Base-by-base conservation (phyloP, 2,888 invertebrate genomes). In the Gasteruption jaculator region DNA sequence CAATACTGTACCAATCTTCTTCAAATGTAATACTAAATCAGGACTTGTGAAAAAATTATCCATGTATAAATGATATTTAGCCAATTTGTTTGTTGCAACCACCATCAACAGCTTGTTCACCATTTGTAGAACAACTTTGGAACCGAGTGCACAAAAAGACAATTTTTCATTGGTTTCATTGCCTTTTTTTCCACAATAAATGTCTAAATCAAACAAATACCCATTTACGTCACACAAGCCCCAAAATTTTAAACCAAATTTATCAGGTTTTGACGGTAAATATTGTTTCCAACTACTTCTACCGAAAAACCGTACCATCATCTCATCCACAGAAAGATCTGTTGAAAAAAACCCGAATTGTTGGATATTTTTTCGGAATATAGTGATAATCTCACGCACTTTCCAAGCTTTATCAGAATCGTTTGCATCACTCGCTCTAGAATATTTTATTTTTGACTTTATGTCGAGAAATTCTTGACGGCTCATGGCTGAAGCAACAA, bases 171-270 rank as follows among this genome's bases (percentile, higher is more conserved):
- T 5, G 24, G 29, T 15, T 30, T 19, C 18, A 5, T 32, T 19
- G 16, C 24, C 11, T 19, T 29, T 19, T 29, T 39, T 34, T 8
- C 45, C 45, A 30, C 45, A 45, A 18, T 48, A 48, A 8, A 48
- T 37, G 11, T 38, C 30, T 41, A 45, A 48, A 38, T 48, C 41
- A 20, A 37, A 48, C 15, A 38, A 42, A 14, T 38, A 45, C 21
- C 34, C 39, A 30, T 27, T 29, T 19, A 8, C 4, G 24, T 31
- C 34, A 18, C 48, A 45, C 8, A 48, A 12, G 26, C 39, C 40
- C 42, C 42, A 42, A 7, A 32, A 31, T 26, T 40, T 46, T 32
- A 38, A 37, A 10, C 46, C 43, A 31, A 46, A 46, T 7, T 39
- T 32, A 5, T 43, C 39, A 10, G 46, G 39, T 16, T 39, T 43